These are phyloP conservation scores for Periophthalmus modestus DNA, from an alignment of 2,113 vertebrate genomes.

Conservation along the genomic window DNA sequence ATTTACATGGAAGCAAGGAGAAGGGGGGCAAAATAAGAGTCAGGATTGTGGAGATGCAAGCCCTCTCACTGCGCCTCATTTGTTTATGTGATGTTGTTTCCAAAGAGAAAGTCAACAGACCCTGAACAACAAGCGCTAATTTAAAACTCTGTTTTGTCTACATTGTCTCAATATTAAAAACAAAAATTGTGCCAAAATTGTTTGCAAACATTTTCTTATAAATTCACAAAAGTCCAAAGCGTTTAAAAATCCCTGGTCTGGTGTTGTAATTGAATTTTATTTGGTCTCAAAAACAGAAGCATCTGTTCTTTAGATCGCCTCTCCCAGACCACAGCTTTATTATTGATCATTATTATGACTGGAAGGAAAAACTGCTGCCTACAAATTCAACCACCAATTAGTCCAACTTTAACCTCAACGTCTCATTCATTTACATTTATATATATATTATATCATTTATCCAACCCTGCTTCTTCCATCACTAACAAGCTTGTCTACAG, in stretches of 20 bases:
- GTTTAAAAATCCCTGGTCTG: background rate
- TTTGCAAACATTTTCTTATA: conserved; percentile 11
- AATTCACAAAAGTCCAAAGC: background rate
- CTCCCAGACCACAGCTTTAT: conserved; percentile 6
- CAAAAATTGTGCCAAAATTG: conserved; percentile 13
- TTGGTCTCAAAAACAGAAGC: background rate
- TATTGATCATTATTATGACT: conserved; percentile 12
- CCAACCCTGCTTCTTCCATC: background rate
- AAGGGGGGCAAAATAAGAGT: too few relatives aligned
- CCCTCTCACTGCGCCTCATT: background rate
- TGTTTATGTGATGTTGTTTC: background rate
- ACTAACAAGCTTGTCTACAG: background rate
- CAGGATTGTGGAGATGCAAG: too few relatives aligned
- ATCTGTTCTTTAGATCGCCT: background rate
- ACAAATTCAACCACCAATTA: background rate
- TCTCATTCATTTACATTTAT: background rate
- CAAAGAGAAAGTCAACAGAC: background rate
- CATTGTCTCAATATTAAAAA: background rate
- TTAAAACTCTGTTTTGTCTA: background rate
- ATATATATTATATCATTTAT: background rate
- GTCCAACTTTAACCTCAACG: background rate
- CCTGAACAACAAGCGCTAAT: background rate
- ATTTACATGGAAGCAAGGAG: too few relatives aligned
- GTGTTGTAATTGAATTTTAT: conserved; percentile 7
- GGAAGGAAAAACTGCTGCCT: conserved; percentile 10